Evolutionary conservation across 1,140 invertebrate genomes (phyloP).

Genomic region (Lordiphosa stackelbergi): DNA sequence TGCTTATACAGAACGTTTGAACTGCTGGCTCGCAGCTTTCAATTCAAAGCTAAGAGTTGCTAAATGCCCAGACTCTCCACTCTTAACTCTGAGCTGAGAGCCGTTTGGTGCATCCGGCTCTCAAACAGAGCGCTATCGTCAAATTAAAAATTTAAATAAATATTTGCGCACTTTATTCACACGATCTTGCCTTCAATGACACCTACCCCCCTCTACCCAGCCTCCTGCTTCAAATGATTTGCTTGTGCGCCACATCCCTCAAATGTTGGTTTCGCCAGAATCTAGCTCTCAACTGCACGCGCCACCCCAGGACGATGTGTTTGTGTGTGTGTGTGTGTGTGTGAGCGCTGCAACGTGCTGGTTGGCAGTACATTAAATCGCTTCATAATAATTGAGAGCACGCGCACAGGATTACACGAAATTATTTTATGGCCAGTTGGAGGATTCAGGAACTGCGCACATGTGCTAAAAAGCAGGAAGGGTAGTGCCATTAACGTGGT

Average conservation of each 20-base stretch:
- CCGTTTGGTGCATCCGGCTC: too few relatives aligned
- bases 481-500: not conserved
- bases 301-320: not conserved
- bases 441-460: constrained; percentile 15
- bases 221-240: too few relatives aligned
- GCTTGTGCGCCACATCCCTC: too few relatives aligned
- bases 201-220: too few relatives aligned
- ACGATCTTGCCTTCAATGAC: too few relatives aligned
- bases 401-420: constrained; percentile 63
- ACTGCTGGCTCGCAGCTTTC: too few relatives aligned
- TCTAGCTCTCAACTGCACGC: not conserved
- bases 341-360: constrained; percentile 4
- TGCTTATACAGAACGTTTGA: too few relatives aligned
- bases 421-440: constrained; percentile 46
- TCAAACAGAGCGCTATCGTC: not conserved
- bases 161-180: too few relatives aligned
- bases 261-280: too few relatives aligned
- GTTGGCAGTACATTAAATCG: constrained; percentile 28
- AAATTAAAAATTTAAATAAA: not conserved
- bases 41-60: too few relatives aligned
- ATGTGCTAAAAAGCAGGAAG: constrained; percentile 4
- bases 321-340: not conserved
- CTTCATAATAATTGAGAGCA: constrained; percentile 64
- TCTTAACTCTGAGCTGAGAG: too few relatives aligned
- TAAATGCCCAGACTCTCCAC: too few relatives aligned